Percentiles rank a stretch among this genome's conserved stretches.
Conservation (phyloP, 2,888 invertebrate genomes). For the Amblyteles armatorius region DNA sequence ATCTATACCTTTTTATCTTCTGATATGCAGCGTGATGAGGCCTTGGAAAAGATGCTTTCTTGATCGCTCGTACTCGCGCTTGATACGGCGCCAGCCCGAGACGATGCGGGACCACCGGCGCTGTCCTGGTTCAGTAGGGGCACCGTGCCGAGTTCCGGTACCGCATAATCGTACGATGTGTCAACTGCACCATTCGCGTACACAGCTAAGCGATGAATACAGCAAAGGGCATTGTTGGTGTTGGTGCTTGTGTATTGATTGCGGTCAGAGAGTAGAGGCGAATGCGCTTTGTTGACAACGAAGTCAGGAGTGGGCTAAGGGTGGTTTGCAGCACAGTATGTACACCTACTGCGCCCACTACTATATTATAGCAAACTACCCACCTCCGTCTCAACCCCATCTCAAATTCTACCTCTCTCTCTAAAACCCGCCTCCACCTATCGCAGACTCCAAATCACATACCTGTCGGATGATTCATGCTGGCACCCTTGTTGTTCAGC, state of each 20-base stretch:
- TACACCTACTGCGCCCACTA: conserved; percentile 30
- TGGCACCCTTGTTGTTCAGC: conserved; percentile 85
- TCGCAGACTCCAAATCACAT: conserved; percentile 54
- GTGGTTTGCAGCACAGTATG: conserved; percentile 57
- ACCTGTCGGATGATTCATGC: conserved; percentile 82
- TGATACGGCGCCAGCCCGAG: conserved; percentile 80
- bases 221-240: conserved; percentile 52
- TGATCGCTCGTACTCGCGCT: conserved; percentile 85
- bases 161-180: conserved; percentile 92
- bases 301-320: conserved; percentile 53
- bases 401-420: conserved; percentile 1
- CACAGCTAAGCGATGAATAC: conserved; percentile 77
- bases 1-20: conserved; percentile 85
- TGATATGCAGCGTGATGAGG: conserved; percentile 82
- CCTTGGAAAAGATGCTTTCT: conserved; percentile 85
- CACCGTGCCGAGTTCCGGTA: conserved; percentile 90
- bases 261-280: conserved; percentile 74
- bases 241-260: conserved; percentile 76
- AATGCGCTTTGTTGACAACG: conserved; percentile 74
- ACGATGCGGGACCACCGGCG: conserved; percentile 77
- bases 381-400: not conserved
- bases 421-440: conserved; percentile 48
- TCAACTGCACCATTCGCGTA: conserved; percentile 85
- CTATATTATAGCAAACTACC: conserved; percentile 23
- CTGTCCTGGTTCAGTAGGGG: conserved; percentile 87